These are phyloP conservation scores for Caenorhabditis afra DNA, from an alignment of 2,888 invertebrate species.

Conservation along the genomic window DNA sequence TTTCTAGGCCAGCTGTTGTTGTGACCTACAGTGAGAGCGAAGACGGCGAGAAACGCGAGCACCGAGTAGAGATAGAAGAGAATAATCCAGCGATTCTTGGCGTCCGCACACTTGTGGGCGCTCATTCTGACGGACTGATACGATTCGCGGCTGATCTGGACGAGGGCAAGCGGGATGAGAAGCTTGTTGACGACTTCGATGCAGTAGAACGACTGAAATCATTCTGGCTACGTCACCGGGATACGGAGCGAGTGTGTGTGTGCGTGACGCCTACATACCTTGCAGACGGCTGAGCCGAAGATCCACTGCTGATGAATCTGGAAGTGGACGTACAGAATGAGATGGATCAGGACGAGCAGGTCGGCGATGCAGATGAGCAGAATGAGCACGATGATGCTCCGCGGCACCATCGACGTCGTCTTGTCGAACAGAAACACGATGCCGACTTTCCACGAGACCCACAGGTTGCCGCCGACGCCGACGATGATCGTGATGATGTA, in stretches of 20 bases:
- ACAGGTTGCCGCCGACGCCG: constrained; percentile 62
- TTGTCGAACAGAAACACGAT: constrained; percentile 50
- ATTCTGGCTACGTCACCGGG: background rate
- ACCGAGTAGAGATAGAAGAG: constrained; percentile 20
- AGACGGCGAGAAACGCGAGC: constrained; percentile 26
- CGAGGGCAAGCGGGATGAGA: constrained; percentile 66
- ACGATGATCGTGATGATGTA: constrained; percentile 59
- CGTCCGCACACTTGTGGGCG: constrained; percentile 35
- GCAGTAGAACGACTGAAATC: constrained; percentile 54
- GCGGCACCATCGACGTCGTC: constrained; percentile 31
- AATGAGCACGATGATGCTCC: constrained; percentile 52
- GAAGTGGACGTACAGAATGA: constrained; percentile 59
- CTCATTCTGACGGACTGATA: constrained; percentile 54
- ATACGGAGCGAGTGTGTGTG: background rate
- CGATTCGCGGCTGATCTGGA: constrained; percentile 64
- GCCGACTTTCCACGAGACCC: constrained; percentile 66
- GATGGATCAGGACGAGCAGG: constrained; percentile 53
- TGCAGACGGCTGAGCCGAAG: constrained; percentile 54
- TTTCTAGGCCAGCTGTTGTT: too few relatives aligned
- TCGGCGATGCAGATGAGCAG: constrained; percentile 63
- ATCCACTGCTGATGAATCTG: constrained; percentile 61
- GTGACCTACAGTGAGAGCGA: constrained; percentile 30
- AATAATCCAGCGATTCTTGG: constrained; percentile 16
- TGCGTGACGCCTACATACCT: constrained; percentile 12
- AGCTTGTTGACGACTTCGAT: constrained; percentile 69